Evolutionary conservation across 2,113 vertebrate species (phyloP), one percentile per base, ranked within the genome.

Genomic region (Oncorhynchus nerka): DNA sequence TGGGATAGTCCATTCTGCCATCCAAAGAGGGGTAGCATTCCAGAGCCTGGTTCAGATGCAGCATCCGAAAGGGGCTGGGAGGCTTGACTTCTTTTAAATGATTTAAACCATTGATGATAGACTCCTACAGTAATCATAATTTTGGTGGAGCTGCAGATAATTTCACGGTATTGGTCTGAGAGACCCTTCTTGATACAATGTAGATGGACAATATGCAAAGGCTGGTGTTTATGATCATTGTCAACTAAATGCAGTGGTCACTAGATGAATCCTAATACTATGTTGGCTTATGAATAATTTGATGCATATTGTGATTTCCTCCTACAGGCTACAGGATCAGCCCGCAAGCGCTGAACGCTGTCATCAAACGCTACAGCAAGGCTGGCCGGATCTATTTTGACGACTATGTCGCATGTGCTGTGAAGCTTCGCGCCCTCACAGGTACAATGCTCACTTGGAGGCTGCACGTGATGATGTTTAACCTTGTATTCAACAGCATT

Each of bases 381-480:
- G 92, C 86, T 26, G 96, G 96, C 51, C 90, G 92, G 39, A 94
- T 97, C 83, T 95, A 83, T 87, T 98, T 98, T 57, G 96, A 98
- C 74, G 96, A 98, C 87, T 98, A 96, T 62, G 95, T 98, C 81
- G 94, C 96, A n/a, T 98, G 96, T 87, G 96, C 94, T 70, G 94
- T 98, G 69, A 97, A 94, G 80, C 93, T 97, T 71, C 88, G 93
- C 6, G 80, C 95, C 39, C 81, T 97, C 79, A 96, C 96, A 90
- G 96, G 96, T 98, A 91, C 9, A 73, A 15, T 15, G 11, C 16
- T 4, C 3, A 1, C 20, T 34, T 11, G 51, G 16, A 55, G 51
- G 13, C 51, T 32, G 16, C 48, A 13, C 8, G 2, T 62, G 12
- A 20, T 0, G 20, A 62, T 62, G 9, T n/a, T 62, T 62, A 62